These are phyloP conservation scores for Neotoxoptera formosana DNA, from an alignment of 1,140 invertebrate species.

Conservation along the genomic window DNA sequence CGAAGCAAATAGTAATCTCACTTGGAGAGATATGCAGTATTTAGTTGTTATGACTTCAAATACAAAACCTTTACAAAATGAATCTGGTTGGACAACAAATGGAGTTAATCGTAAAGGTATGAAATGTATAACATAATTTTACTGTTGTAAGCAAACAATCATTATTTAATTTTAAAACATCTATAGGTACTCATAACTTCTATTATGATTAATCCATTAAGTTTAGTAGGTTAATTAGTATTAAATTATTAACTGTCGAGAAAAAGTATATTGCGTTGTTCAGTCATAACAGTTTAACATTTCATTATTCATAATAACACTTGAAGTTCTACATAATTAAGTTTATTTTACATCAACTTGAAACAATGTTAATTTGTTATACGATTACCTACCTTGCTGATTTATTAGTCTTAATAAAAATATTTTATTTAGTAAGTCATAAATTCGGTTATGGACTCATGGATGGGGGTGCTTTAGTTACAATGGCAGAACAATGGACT, in stretches of 20 bases:
- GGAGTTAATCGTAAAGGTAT: slow-evolving; percentile 75
- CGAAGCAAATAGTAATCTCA: slow-evolving; percentile 86
- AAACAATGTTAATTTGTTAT: neutral
- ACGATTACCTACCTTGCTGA: neutral
- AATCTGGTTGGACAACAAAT: slow-evolving; percentile 84
- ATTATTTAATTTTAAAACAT: neutral
- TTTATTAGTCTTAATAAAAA: neutral
- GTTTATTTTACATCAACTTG: neutral
- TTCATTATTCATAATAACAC: neutral
- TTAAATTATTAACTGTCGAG: neutral
- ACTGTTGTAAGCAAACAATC: neutral
- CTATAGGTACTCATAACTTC: neutral
- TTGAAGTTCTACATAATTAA: neutral
- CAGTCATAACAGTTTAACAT: neutral
- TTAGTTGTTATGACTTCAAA: slow-evolving; percentile 88
- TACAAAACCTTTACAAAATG: slow-evolving; percentile 78
- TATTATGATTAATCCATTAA: neutral
- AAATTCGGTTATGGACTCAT: slow-evolving; percentile 96
- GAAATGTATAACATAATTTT: neutral
- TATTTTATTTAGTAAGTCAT: slow-evolving; percentile 73
- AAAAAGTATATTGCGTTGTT: neutral
- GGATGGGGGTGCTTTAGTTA: slow-evolving; percentile 94
- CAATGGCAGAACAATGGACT: slow-evolving; percentile 83
- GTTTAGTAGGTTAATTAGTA: neutral
- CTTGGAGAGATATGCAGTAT: slow-evolving; percentile 97